phyloP scores from a whole-genome alignment of 2,113 vertebrate species.

The Rhadina sibilatrix region DNA sequence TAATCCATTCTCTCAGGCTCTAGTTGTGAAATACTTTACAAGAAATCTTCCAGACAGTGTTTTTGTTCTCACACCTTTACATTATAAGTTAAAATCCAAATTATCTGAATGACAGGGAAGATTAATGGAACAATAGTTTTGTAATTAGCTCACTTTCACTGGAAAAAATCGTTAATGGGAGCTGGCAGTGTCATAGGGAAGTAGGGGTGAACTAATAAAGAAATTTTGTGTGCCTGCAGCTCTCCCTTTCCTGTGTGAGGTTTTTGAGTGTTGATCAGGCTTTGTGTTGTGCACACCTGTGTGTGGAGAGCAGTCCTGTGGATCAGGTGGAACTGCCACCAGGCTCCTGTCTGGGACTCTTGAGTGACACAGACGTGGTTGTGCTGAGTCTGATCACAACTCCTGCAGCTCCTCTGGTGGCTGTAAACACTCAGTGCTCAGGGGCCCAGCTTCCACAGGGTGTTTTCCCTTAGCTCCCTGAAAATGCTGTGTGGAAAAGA shows the following conservation, averaged over 20 bases:
- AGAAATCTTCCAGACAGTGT: neutral
- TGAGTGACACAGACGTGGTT: neutral
- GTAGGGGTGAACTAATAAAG: neutral
- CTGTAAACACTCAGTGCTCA: neutral
- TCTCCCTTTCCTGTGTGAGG: neutral
- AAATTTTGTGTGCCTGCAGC: neutral
- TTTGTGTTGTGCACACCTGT: neutral
- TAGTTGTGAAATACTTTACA: neutral
- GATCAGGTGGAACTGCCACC: neutral
- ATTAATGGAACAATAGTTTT: neutral
- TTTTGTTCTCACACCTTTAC: neutral
- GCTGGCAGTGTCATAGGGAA: neutral
- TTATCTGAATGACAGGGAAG: neutral
- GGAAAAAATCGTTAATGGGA: neutral
- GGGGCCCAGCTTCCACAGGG: neutral
- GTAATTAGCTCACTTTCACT: neutral
- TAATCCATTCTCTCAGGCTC: neutral
- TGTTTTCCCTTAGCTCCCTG: neutral
- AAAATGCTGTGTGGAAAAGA: neutral
- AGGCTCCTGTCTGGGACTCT: neutral
- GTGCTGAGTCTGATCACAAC: neutral
- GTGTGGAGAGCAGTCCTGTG: neutral
- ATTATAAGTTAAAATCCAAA: neutral
- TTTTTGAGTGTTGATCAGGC: neutral
- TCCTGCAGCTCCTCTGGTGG: neutral